Conservation (phyloP, 2,113 vertebrate genomes). For the Morone chrysops region DNA sequence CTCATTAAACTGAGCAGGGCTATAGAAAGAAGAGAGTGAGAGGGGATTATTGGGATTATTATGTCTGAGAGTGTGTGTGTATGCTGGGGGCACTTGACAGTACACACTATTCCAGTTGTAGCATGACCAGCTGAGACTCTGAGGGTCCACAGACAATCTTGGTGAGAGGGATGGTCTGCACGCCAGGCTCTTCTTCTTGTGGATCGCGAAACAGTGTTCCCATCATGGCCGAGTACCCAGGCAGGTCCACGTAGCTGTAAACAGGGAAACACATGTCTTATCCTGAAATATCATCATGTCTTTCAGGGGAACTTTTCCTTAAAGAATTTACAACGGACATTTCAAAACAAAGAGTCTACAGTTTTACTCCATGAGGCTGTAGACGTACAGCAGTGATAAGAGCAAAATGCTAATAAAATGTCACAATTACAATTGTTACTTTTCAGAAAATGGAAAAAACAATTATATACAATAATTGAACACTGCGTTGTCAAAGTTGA, state of each 20-base stretch:
- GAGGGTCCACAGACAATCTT: slow-evolving; percentile 93
- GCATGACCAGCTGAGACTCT: slow-evolving; percentile 92
- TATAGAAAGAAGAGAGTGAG: slow-evolving; percentile 65
- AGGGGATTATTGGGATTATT: slow-evolving; percentile 2
- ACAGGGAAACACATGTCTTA: background rate
- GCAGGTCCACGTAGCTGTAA: slow-evolving; percentile 87
- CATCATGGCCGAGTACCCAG: slow-evolving; percentile 90
- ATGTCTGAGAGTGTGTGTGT: slow-evolving; percentile 9
- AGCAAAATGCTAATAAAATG: no score
- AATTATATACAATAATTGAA: no score
- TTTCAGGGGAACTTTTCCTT: background rate
- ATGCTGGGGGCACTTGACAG: background rate
- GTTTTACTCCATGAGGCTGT: no score
- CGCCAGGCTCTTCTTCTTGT: slow-evolving; percentile 83
- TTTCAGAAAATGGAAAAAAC: no score
- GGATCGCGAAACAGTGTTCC: slow-evolving; percentile 91
- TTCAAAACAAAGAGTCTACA: no score
- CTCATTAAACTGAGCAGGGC: slow-evolving; percentile 87
- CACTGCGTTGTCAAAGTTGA: no score
- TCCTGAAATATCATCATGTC: background rate
- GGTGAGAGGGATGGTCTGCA: slow-evolving; percentile 87
- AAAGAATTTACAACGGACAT: background rate
- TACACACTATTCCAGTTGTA: slow-evolving; percentile 90
- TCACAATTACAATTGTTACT: no score
- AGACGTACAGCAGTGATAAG: no score